These are phyloP conservation scores for Anaspis maculata DNA, from an alignment of 2,888 invertebrate species.

Conservation along the genomic window DNA sequence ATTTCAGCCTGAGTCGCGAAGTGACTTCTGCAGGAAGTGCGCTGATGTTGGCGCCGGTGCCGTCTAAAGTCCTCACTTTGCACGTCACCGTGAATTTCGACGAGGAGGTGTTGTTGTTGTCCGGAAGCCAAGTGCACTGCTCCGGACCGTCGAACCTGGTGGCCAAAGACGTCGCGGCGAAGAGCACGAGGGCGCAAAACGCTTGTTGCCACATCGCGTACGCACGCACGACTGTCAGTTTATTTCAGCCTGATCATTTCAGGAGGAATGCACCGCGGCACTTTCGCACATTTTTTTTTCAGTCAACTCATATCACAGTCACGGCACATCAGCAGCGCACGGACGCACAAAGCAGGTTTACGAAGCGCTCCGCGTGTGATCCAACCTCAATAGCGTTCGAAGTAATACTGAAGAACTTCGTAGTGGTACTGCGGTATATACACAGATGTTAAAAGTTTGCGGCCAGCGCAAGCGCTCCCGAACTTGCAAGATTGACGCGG, in stretches of 20 bases:
- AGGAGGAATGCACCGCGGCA: slow-evolving; percentile 1
- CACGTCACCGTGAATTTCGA: slow-evolving; percentile 53
- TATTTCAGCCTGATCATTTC: slow-evolving; percentile 9
- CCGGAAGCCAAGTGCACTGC: slow-evolving; percentile 43
- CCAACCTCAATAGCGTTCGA: slow-evolving; percentile 21
- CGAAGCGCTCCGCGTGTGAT: slow-evolving; percentile 13
- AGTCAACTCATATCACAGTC: slow-evolving; percentile 15
- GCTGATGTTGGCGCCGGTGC: slow-evolving; percentile 58
- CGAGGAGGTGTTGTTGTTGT: slow-evolving; percentile 44
- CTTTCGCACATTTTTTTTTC: slow-evolving; percentile 2
- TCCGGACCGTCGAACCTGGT: slow-evolving; percentile 41
- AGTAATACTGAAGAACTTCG: slow-evolving; percentile 32
- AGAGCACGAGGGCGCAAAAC: slow-evolving; percentile 37
- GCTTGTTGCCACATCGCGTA: slow-evolving; percentile 45
- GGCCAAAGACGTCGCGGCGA: slow-evolving; percentile 21
- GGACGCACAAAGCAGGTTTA: slow-evolving; percentile 5
- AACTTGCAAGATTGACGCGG: slow-evolving; percentile 18
- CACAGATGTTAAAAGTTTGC: slow-evolving; percentile 14
- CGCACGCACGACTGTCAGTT: slow-evolving; percentile 1
- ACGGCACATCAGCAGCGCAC: slow-evolving; percentile 8
- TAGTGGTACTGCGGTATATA: slow-evolving; percentile 36
- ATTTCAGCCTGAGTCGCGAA: slow-evolving; percentile 63
- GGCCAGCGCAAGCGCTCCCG: slow-evolving; percentile 22
- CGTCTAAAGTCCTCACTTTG: slow-evolving; percentile 62
- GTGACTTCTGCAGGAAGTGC: slow-evolving; percentile 63